Percentiles rank a stretch among this genome's conserved stretches.
phyloP scores from a whole-genome alignment of 1,140 invertebrate genomes.

The Theocolax elegans region DNA sequence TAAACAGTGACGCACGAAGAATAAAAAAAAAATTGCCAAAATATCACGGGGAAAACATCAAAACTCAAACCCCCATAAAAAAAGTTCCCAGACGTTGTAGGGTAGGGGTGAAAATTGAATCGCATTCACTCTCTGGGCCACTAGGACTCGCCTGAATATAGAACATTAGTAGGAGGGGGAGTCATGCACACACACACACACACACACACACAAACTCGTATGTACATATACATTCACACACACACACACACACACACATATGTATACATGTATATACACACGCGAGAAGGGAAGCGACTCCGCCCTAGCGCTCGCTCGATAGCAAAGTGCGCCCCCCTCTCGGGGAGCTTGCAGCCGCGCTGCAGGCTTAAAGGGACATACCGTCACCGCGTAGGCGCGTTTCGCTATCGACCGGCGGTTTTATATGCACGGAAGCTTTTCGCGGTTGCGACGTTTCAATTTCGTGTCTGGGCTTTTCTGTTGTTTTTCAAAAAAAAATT shows the following conservation, averaged over 20 bases:
- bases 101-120: too few species aligned
- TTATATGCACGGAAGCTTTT: too few species aligned
- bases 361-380: conserved; percentile 61
- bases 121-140: too few species aligned
- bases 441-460: too few species aligned
- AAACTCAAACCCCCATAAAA: too few species aligned
- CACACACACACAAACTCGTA: background rate
- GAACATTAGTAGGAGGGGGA: conserved; percentile 41
- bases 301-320: conserved; percentile 57
- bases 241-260: background rate
- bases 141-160: conserved; percentile 59
- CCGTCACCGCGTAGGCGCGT: conserved; percentile 42
- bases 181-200: background rate
- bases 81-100: too few species aligned
- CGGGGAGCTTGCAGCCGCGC: conserved; percentile 53
- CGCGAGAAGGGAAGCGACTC: conserved; percentile 2
- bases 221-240: background rate
- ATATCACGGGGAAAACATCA: too few species aligned
- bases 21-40: too few species aligned
- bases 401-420: conserved; percentile 48
- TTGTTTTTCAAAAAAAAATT: too few species aligned
- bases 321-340: conserved; percentile 53
- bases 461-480: too few species aligned
- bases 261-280: background rate
- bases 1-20: too few species aligned